Percentiles rank a stretch among this genome's conserved stretches.
These are phyloP conservation scores for Sebastes melanostomus DNA, from an alignment of 2,797 vertebrate genomes.

Conservation along the genomic window DNA sequence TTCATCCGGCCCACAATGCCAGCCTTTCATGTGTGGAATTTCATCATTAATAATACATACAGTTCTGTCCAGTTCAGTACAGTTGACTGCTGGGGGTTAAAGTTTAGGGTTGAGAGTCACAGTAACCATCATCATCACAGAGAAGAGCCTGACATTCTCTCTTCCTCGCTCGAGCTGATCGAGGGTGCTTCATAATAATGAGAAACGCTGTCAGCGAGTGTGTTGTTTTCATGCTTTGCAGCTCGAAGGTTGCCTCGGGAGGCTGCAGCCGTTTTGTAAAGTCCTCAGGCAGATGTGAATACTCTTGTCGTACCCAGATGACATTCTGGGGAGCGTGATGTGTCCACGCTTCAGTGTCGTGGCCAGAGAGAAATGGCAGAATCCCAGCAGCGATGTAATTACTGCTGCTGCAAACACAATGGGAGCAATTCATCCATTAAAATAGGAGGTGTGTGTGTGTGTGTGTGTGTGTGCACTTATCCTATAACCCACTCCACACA, in stretches of 20 bases:
- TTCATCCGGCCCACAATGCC: slow-evolving; percentile 78
- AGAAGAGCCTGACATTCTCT: slow-evolving; percentile 46
- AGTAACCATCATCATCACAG: slow-evolving; percentile 42
- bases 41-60: slow-evolving; percentile 83
- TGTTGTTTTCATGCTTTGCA: slow-evolving; percentile 10
- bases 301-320: slow-evolving; percentile 39
- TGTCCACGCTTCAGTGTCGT: slow-evolving; percentile 13
- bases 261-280: slow-evolving; percentile 13
- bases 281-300: slow-evolving; percentile 45
- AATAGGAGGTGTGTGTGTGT: slow-evolving; percentile 30
- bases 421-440: slow-evolving; percentile 60
- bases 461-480: not conserved
- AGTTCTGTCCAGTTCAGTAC: slow-evolving; percentile 52
- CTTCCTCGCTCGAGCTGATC: slow-evolving; percentile 50
- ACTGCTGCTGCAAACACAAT: slow-evolving; percentile 54
- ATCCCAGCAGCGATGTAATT: slow-evolving; percentile 49
- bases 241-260: slow-evolving; percentile 22
- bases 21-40: slow-evolving; percentile 81
- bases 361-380: slow-evolving; percentile 18
- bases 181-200: slow-evolving; percentile 32
- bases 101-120: slow-evolving; percentile 58
- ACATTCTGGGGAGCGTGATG: slow-evolving; percentile 14
- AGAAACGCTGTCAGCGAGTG: slow-evolving; percentile 10
- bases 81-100: slow-evolving; percentile 63
- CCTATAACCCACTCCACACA: not conserved